Evolutionary conservation across 2,888 invertebrate genomes (phyloP), one percentile per base, ranked within the genome.

Genomic region (Punctoribates punctum): DNA sequence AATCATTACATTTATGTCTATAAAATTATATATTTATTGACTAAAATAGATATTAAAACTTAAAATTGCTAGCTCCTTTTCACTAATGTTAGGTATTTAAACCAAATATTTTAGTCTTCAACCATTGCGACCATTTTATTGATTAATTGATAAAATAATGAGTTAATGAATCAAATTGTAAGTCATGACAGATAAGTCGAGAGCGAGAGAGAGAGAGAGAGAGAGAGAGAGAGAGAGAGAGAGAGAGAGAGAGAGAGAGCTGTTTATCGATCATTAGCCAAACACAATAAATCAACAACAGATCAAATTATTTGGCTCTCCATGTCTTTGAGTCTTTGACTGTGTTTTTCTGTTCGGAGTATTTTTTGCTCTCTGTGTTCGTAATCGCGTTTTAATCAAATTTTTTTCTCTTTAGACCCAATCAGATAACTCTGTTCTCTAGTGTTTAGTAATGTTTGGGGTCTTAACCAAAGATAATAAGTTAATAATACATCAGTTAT

Each of bases 161-260:
- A 57, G 57, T 57, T 57, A 57, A 57, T 57, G 57, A 57, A 57
- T 57, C 57, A 57, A 57, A 57, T 57, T 57, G 57, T 57, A 57
- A 57, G 57, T 57, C 57, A 57, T 57, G 57, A 57, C 57, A 57
- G 57, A 57, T 57, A 57, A 57, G 57, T 25, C 25, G 46, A 48
- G 46, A 48, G 46, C 13, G 25, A 23, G 25, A 13, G 9, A 23
- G 25, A 57, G 34, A 34, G 34, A 34, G 34, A 34, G 34, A 34
- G 34, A 34, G 34, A 34, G 34, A 34, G 34, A 34, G 34, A 34
- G 34, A 34, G 34, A 34, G 34, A 34, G 34, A 34, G 34, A 34
- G 34, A 34, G 34, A 34, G 34, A 34, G 34, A 34, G 34, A 34
- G 34, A 34, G 34, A 34, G 34, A 34, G 34, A 34, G 57, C 57